Conservation (phyloP, 1,140 invertebrate genomes). For the Rhopalosiphum maidis region DNA sequence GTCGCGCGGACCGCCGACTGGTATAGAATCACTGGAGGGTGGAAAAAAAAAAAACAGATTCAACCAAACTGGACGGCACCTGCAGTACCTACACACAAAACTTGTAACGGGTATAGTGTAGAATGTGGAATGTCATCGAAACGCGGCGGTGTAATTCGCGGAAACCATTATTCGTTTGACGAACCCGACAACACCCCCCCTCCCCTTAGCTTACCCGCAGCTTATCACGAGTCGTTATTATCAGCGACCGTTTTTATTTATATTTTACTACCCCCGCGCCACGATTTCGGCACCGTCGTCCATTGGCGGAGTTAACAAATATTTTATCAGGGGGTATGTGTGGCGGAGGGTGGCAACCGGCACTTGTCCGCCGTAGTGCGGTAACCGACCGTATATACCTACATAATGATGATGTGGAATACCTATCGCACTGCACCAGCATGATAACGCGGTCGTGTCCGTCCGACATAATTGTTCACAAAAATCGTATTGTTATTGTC, state of each 20-base stretch:
- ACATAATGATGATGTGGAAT: neutral
- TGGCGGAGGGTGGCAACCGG: neutral
- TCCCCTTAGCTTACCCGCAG: no score
- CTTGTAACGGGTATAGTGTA: neutral
- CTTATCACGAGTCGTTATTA: neutral
- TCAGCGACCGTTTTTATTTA: neutral
- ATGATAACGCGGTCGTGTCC: neutral
- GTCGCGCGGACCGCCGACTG: neutral
- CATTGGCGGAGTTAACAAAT: neutral
- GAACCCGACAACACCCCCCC: neutral
- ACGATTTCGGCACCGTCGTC: neutral
- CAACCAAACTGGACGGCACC: neutral
- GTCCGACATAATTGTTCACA: neutral
- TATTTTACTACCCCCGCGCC: neutral
- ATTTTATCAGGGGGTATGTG: neutral
- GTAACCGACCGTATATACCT: neutral
- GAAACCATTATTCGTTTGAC: neutral
- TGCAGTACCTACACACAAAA: no score
- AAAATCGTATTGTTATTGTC: neutral
- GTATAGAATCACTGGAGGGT: neutral
- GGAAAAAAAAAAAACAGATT: neutral
- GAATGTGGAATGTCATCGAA: neutral
- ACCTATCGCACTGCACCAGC: neutral
- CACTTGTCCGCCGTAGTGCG: slow-evolving; percentile 12
- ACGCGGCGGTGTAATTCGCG: no score